Percentiles rank a stretch among this genome's conserved stretches.
Evolutionary conservation across 1,140 invertebrate species (phyloP).

Genomic region (Heterodera schachtii): DNA sequence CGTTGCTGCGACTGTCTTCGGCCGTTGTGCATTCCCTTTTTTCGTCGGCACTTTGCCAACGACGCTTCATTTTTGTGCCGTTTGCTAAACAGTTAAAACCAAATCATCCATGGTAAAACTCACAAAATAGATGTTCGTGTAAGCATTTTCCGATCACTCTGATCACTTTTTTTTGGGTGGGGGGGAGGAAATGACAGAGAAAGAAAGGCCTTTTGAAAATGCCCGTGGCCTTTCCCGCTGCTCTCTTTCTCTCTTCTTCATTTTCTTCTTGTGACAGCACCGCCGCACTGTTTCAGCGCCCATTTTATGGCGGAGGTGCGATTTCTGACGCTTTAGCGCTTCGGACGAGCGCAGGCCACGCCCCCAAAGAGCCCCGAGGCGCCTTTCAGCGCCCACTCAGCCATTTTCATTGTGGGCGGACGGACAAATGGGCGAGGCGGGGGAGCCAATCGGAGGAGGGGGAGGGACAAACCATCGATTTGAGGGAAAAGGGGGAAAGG

Average conservation of each 20-base stretch:
- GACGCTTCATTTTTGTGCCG: not conserved
- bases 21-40: not conserved
- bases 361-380: not conserved
- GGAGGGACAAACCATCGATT: not conserved
- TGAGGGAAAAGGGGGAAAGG: too few relatives aligned
- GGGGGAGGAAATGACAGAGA: not conserved
- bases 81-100: not conserved
- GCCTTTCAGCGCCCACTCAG: slow-evolving; percentile 1
- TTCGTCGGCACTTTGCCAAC: not conserved
- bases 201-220: not conserved
- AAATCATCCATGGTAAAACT: too few relatives aligned
- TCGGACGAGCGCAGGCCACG: not conserved
- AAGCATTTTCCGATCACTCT: too few relatives aligned
- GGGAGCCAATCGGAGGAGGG: not conserved
- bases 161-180: too few relatives aligned
- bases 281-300: not conserved
- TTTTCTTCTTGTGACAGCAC: not conserved
- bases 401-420: not conserved
- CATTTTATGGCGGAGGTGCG: not conserved
- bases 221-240: too few relatives aligned
- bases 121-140: too few relatives aligned
- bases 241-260: not conserved
- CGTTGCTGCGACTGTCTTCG: too few relatives aligned
- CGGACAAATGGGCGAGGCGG: too few relatives aligned
- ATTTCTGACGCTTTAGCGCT: not conserved